phyloP scores from a whole-genome alignment of 2,888 invertebrate species.

The Hypolimnas misippus region DNA sequence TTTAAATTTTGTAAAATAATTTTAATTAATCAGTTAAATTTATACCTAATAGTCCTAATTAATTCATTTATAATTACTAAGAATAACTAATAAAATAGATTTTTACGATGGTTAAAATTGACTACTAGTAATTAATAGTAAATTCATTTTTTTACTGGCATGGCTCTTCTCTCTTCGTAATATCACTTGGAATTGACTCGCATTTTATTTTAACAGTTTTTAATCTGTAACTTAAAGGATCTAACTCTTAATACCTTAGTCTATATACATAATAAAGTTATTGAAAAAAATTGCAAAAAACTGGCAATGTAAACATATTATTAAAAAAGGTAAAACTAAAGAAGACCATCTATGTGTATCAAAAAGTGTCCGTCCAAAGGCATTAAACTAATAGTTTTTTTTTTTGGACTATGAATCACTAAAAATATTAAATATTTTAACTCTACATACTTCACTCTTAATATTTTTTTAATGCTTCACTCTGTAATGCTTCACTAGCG shows the following conservation, averaged over 20 bases:
- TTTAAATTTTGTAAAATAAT: not conserved
- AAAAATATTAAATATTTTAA: no score
- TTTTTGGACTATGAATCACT: no score
- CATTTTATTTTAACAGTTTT: conserved; percentile 4
- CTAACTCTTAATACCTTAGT: not conserved
- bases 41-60: not conserved
- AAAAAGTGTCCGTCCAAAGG: no score
- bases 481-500: no score
- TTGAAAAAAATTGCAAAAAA: no score
- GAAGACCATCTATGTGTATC: no score
- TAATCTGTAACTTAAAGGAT: not conserved
- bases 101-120: not conserved
- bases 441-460: no score
- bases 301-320: no score
- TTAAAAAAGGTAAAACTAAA: no score
- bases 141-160: not conserved
- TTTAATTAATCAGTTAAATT: not conserved
- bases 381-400: no score
- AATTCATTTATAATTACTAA: not conserved
- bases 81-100: conserved; percentile 2
- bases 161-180: not conserved
- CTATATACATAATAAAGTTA: no score
- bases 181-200: not conserved
- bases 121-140: not conserved
- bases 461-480: no score